Base-by-base conservation (phyloP, 1,140 invertebrate species). In the Macrobrachium nipponense region DNA sequence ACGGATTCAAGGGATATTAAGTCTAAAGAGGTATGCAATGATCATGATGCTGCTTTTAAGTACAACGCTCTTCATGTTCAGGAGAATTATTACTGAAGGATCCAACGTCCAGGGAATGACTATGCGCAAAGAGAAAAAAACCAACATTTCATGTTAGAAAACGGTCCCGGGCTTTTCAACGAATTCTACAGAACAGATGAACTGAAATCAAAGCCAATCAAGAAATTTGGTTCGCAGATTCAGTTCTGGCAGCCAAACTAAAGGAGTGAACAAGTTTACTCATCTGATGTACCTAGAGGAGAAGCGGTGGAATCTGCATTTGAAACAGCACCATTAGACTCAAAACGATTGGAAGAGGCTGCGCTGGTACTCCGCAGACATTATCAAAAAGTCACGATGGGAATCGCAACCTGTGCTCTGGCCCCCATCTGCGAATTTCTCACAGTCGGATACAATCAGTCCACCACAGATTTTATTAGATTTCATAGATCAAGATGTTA, bases 101-200 rank as follows among this genome's bases (percentile, higher is more conserved):
- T n/a, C n/a, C n/a, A n/a, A n/a, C n/a, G n/a, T n/a, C n/a, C n/a
- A n/a, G n/a, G n/a, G n/a, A n/a, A n/a, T n/a, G n/a, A n/a, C n/a
- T n/a, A n/a, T n/a, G n/a, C n/a, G n/a, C n/a, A n/a, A n/a, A n/a
- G n/a, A n/a, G n/a, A n/a, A n/a, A n/a, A n/a, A n/a, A n/a, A n/a
- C n/a, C 73, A 76, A 76, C 73, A 76, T 44, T 76, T 76, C 18
- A 76, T 76, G 73, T 76, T 76, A 44, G 73, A 76, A 58, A 51
- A 76, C 17, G 51, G 43, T 18, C 73, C 73, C 7, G 5, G 10
- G 36, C 12, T 76, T 43, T 76, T 76, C 44, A 76, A 12, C 51
- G 73, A 51, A 14, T 4, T 5, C 10, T 51, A 76, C 44, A 76
- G 51, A 76, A 43, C 73, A 10, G 44, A 58, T n/a, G 51, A 76